Evolutionary conservation across 2,888 invertebrate genomes (phyloP), one percentile per base, ranked within the genome.

Genomic region (Erynnis tages): DNA sequence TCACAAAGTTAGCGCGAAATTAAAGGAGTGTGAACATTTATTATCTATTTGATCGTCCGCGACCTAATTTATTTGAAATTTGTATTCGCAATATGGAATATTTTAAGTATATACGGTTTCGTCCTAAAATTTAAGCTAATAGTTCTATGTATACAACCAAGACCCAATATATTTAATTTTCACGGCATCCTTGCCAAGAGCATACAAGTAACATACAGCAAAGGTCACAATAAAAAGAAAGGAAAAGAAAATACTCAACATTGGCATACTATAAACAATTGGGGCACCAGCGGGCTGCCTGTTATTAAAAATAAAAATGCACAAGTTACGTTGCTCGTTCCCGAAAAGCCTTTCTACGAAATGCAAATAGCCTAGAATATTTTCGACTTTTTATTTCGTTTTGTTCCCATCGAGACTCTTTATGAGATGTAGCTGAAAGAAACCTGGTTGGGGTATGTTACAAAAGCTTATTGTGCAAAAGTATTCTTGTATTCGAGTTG

Each of bases 291-390:
- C 34, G 34, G 16, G 27, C 16, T 27, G 21, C 19, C 43, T 30
- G 46, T 35, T 46, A 35, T 46, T 35, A 46, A 46, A 46, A 46
- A 46, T 46, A 46, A 46, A 46, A 46, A 37, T 35, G 25, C 25
- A 25, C 23, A 29, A 29, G 34, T 45, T 32, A 35, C 32, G 35
- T 46, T 35, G 35, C 35, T 27, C 21, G 35, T 25, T 34, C 35
- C 46, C 25, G 27, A 35, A 45, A 46, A 35, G 32, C 35, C 27
- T 46, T 35, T 13, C 46, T 46, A 17, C 25, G 35, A 27, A 46
- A 34, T 45, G 45, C 45, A 45, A 45, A 45, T 25, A 23, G 21
- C 16, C 35, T 17, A 46, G 35, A 21, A 35, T 25, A 44, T 46
- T 35, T 46, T 35, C 25, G 16, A 19, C 1, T 44, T 19, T 30